Conservation (phyloP, 1,140 invertebrate species). For the Aphis craccivora region DNA sequence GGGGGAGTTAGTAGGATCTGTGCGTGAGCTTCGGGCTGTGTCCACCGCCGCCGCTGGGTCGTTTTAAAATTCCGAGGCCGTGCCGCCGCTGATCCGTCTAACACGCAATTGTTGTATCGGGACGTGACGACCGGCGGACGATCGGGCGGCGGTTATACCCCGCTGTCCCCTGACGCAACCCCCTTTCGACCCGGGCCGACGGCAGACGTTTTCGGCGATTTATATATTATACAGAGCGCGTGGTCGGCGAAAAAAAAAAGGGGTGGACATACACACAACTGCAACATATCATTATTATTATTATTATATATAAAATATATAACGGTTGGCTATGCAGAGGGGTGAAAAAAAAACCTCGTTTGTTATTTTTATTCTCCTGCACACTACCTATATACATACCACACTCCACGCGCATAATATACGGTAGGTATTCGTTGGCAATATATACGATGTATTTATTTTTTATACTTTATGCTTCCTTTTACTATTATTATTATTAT, state of each 20-base stretch:
- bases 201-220: conserved; percentile 30
- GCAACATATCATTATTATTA: not conserved
- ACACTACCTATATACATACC: not conserved
- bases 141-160: not conserved
- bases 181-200: not conserved
- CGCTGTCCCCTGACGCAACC: not conserved
- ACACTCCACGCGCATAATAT: not conserved
- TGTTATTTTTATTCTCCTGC: conserved; percentile 52
- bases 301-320: not conserved
- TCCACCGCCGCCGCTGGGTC: not conserved
- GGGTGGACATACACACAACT: not conserved
- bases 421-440: conserved; percentile 17
- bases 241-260: not conserved
- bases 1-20: not conserved
- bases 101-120: conserved; percentile 57
- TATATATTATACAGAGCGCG: not conserved
- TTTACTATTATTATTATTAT: not conserved
- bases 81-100: conserved; percentile 48
- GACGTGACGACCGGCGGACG: conserved; percentile 50
- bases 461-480: conserved; percentile 28
- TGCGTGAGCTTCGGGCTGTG: conserved; percentile 23
- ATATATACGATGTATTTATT: conserved; percentile 29
- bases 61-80: conserved; percentile 52
- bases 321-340: not conserved
- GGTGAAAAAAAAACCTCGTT: conserved; percentile 36